Evolutionary conservation across 2,888 invertebrate species (phyloP), one percentile per base, ranked within the genome.

Genomic region (Alviniconcha strummeri): DNA sequence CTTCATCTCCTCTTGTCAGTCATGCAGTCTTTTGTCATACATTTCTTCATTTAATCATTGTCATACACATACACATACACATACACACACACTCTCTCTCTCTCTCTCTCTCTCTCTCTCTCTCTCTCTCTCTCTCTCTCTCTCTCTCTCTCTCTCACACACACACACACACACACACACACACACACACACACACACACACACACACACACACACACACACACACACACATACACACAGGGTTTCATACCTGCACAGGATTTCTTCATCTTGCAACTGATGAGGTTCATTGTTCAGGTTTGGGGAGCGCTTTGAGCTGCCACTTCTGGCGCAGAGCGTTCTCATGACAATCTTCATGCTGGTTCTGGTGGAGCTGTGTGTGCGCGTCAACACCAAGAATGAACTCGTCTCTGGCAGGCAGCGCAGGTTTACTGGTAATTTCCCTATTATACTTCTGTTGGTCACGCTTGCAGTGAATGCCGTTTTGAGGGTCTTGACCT

Each of bases 311-410:
- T 99, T 97, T 95, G 99, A 99, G 95, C 95, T 97, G 92, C 99
- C 99, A 84, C 95, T 99, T 87, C 95, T 99, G 89, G 95, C 98
- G 86, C 99, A 99, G 95, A 99, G 99, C 95, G 96, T 99, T 92
- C 96, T 99, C 84, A 99, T 99, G 99, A 98, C 97, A 92, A 93
- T 97, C 84, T 97, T 98, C 88, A 99, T 99, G 99, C 96, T 98
- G 94, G 95, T 96, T 84, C 97, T 99, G 97, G 96, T 99, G 88
- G 97, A 98, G 94, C 95, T 99, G 80, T 99, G 98, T 95, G 97
- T 98, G 56, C 95, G 95, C 92, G 96, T 98, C 87, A 96, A 96
- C 81, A 87, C 86, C 71, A 90, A 89, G 72, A 85, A 87, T 60
- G 92, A 93, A 84, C 90, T 93, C 57, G 87, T 93, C 54, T 87